Base-by-base conservation (phyloP, 2,113 vertebrate genomes). In the Circaetus cinerascens region DNA sequence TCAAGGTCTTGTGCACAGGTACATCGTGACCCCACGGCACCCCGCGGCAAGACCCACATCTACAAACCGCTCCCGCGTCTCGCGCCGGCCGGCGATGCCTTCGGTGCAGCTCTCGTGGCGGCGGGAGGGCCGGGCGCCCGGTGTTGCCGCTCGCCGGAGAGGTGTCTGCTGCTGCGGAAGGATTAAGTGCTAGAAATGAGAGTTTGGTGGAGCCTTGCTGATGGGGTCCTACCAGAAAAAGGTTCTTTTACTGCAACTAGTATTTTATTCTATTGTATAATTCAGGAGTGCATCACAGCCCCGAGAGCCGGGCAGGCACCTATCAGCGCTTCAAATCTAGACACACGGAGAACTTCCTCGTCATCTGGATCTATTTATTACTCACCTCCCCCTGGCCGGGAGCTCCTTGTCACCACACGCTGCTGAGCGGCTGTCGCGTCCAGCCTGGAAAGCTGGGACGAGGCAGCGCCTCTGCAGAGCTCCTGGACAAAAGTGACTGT, bases 171-270 rank as follows among this genome's bases (percentile, higher is more conserved):
- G 7, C 91, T 32, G 59, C 5, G 11, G 67, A 51, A 66, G 51
- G 36, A 68, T 1, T 7, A 57, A 83, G 48, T 1, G 2, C 56
- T 22, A 25, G 77, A 25, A 56, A 86, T 2, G 68, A 57, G 41
- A 2, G 45, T 81, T 75, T 46, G 92, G 88, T 77, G 86, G 94
- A 91, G 76, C 90, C 79, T 80, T 23, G 91, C 2, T 5, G 74
- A 78, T 48, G 86, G 86, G 90, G 53, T 73, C 86, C 94, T 86
- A 59, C 64, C 91, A 94, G 86, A 74, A 71, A 88, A 87, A 75
- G 73, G 87, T 38, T 92, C 86, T 95, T 94, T 81, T 38, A 69
- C 95, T 51, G 95, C 76, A 87, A 85, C 95, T 93, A 93, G 86
- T 68, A 40, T 94, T 96, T 93, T 91, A 96, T 94, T 88, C 94